Evolutionary conservation across 2,888 invertebrate genomes (phyloP), one percentile per base, ranked within the genome.

Genomic region (Nipponacmea schrenckii): DNA sequence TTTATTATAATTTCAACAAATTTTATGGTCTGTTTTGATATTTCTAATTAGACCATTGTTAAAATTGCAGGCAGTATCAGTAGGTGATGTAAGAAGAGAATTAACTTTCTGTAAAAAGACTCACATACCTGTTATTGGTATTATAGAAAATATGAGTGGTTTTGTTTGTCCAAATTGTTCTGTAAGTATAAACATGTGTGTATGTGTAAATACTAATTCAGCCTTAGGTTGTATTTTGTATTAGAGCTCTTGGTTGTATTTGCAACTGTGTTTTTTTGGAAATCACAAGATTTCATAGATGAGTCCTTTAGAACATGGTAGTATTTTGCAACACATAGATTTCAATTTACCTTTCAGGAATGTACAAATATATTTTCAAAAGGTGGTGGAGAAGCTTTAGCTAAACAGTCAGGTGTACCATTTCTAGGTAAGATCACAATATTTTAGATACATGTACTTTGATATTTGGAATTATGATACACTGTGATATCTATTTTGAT

Each of bases 281-380:
- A 4, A 31, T 31, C 4, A 31, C 31, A 31, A 31, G 31, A 31
- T 31, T 31, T 31, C 31, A 31, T 31, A n/a, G n/a, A n/a, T n/a
- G n/a, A n/a, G n/a, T n/a, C n/a, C n/a, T n/a, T n/a, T n/a, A n/a
- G n/a, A n/a, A n/a, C n/a, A n/a, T n/a, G n/a, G n/a, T n/a, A n/a
- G n/a, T n/a, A n/a, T n/a, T n/a, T n/a, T n/a, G n/a, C 3, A 39
- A 39, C 39, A 5, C 10, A 8, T 39, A 39, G 39, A 8, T 39
- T 39, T 39, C 3, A 8, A 39, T 39, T 2, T 39, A 39, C 10
- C 39, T 70, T 85, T 46, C 83, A 92, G 92, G 94, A 96, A 89
- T 97, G 97, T 86, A 96, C 96, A 44, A 96, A 96, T 88, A 94
- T 97, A 83, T 97, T 98, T 90, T 97, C 97, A 14, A 94, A 93